Conservation (phyloP, 2,797 vertebrate species). For the Anguilla anguilla region DNA sequence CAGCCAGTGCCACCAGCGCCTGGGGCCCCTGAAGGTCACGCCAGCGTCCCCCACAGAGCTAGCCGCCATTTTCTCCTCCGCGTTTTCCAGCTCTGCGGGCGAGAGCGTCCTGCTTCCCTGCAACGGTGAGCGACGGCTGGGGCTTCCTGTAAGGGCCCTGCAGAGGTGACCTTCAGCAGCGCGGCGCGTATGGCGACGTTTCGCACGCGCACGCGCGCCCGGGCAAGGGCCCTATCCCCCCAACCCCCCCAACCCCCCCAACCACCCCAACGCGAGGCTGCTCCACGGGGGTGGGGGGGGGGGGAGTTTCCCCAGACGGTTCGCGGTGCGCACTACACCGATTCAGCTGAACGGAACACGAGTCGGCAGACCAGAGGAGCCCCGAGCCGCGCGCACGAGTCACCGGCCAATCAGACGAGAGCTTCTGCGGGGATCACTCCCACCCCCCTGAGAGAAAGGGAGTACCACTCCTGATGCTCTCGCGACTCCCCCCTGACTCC, state of each 20-base stretch:
- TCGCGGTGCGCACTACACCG: neutral
- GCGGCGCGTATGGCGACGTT: neutral
- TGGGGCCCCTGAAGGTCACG: constrained; percentile 69
- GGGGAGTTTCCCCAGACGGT: constrained; percentile 17
- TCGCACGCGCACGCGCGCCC: neutral
- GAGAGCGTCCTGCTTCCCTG: constrained; percentile 62
- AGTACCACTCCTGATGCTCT: no score
- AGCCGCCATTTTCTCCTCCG: constrained; percentile 48
- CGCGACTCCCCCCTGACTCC: no score
- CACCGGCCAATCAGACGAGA: neutral
- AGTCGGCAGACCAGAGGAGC: no score
- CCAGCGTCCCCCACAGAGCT: constrained; percentile 48
- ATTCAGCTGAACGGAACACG: neutral
- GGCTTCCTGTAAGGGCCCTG: constrained; percentile 36
- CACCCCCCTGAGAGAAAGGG: no score
- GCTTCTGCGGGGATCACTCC: no score
- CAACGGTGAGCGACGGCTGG: constrained; percentile 53
- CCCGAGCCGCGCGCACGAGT: neutral
- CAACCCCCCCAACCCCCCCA: neutral
- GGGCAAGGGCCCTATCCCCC: neutral
- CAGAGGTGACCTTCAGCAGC: neutral
- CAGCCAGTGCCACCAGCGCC: constrained; percentile 53
- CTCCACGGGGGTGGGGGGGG: no score
- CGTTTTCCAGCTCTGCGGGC: constrained; percentile 32
- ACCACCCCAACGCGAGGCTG: neutral